Percentiles rank a stretch among this genome's conserved stretches.
These are phyloP conservation scores for Pseudomyrmex flavicornis DNA, from an alignment of 1,140 invertebrate species.

Conservation along the genomic window DNA sequence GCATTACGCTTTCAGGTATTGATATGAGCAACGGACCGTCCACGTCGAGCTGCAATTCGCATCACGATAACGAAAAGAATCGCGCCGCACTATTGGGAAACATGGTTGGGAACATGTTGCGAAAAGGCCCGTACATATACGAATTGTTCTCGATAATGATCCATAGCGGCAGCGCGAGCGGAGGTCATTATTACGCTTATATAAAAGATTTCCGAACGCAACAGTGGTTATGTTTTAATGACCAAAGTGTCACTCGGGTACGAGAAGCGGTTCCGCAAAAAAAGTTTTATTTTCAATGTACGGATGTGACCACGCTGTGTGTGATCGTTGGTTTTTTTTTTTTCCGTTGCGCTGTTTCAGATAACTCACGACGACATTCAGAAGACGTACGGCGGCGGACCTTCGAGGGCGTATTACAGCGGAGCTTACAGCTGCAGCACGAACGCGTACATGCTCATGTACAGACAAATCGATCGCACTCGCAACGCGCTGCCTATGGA, in stretches of 20 bases:
- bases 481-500: slow-evolving; percentile 90
- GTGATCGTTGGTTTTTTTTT: background rate
- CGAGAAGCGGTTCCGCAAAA: slow-evolving; percentile 21
- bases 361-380: slow-evolving; percentile 93
- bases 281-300: background rate
- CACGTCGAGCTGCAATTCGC: slow-evolving; percentile 73
- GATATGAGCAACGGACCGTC: slow-evolving; percentile 86
- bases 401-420: slow-evolving; percentile 90
- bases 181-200: slow-evolving; percentile 97
- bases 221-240: slow-evolving; percentile 94
- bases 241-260: slow-evolving; percentile 90
- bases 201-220: slow-evolving; percentile 94
- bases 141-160: slow-evolving; percentile 97
- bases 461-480: slow-evolving; percentile 91
- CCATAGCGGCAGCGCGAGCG: slow-evolving; percentile 95
- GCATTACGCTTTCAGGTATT: slow-evolving; percentile 83
- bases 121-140: slow-evolving; percentile 91
- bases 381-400: slow-evolving; percentile 93
- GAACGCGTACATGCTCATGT: slow-evolving; percentile 98
- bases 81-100: slow-evolving; percentile 68
- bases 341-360: slow-evolving; percentile 80
- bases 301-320: background rate
- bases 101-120: slow-evolving; percentile 68
- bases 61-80: slow-evolving; percentile 86
- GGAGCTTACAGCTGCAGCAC: slow-evolving; percentile 92